Evolutionary conservation across 2,797 vertebrate species (phyloP).

Genomic region (Spea hammondii): DNA sequence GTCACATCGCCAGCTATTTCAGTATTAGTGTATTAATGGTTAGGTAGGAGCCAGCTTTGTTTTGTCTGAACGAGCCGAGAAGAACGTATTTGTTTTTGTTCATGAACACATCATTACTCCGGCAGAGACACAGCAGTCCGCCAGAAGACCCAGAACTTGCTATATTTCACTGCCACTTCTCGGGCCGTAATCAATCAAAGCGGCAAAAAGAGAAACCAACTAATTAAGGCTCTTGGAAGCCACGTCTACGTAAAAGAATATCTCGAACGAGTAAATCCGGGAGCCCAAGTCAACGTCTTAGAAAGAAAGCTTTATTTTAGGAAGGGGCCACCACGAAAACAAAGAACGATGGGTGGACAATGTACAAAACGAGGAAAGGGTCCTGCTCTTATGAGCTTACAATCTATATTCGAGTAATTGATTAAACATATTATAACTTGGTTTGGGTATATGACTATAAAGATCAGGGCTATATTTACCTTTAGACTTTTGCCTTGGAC

Average conservation of each 20-base stretch:
- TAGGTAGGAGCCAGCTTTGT: conserved; percentile 30
- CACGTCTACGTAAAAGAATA: conserved; percentile 52
- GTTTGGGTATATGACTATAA: no score
- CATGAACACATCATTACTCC: conserved; percentile 50
- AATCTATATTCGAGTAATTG: no score
- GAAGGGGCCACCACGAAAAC: no score
- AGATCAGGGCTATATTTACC: no score
- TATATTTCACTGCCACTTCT: conserved; percentile 64
- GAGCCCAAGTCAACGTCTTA: no score
- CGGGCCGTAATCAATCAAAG: conserved; percentile 57
- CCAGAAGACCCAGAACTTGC: conserved; percentile 52
- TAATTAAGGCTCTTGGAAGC: conserved; percentile 62
- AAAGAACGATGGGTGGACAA: no score
- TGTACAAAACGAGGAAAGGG: no score
- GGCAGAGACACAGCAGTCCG: conserved; percentile 43
- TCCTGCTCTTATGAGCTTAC: no score
- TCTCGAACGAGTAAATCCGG: conserved; percentile 32
- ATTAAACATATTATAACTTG: no score
- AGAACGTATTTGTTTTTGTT: conserved; percentile 55
- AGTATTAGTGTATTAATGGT: conserved; percentile 38
- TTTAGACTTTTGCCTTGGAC: no score
- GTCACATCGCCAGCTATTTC: no score
- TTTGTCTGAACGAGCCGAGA: conserved; percentile 46
- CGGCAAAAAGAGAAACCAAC: conserved; percentile 58
- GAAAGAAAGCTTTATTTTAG: no score